Base-by-base conservation (phyloP, 1,140 invertebrate species). In the Schlechtendalia chinensis region DNA sequence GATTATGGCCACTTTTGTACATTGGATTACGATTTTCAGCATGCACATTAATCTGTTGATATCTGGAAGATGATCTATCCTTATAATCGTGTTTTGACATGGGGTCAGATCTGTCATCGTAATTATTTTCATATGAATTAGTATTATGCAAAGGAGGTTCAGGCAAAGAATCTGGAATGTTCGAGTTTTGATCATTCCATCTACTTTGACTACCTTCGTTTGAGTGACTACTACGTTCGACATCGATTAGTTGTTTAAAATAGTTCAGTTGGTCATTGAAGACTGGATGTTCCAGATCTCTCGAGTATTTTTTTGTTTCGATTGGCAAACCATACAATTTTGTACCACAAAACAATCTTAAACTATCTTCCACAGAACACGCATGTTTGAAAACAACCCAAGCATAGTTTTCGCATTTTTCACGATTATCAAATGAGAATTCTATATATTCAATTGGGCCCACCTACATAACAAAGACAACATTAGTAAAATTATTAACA, bases 321-420 rank as follows among this genome's bases (percentile, higher is more conserved):
- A 79, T 79, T 12, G 56, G 32, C 17, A 79, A 29, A 1, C 58
- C 75, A 79, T 61, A 53, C 5, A 79, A 45, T 50, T 47, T 47
- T 12, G 75, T 79, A 29, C 58, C 75, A 24, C 29, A 16, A 61
- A 63, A 50, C 10, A 79, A 47, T 29, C 47, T 45, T 45, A 79
- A 29, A 79, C 75, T 61, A 63, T 79, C 75, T 11, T 79, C 54
- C 4, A 79, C 75, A n/a, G 75, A 79, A 79, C 56, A 50, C 22
- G 56, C 1, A 79, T 79, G 24, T 59, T 61, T 79, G 17, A 79
- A 79, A 4, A 59, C 58, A 47, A 79, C 75, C 56, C 39, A 63
- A 27, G 75, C 75, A 63, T 29, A 79, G 24, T 79, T 79, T 47
- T 79, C 75, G 47, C 22, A 12, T 47, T 24, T n/a, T 2, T 63